These are phyloP conservation scores for Plectropomus leopardus DNA, from an alignment of 2,113 vertebrate genomes.

Conservation along the genomic window DNA sequence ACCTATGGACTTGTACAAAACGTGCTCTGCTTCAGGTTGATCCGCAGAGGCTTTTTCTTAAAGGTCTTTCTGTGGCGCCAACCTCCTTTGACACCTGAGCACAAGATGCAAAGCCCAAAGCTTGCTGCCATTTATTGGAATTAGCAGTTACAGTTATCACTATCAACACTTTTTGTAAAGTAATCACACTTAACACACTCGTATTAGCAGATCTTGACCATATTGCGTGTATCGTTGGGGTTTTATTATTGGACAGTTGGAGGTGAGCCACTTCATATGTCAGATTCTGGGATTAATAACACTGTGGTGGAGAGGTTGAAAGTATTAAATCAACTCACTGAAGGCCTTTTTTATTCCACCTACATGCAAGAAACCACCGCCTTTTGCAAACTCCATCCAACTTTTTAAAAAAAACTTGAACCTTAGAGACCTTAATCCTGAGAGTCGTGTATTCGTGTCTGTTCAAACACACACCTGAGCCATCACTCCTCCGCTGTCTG, in stretches of 20 bases:
- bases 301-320: slow-evolving; percentile 40
- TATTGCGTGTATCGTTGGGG: slow-evolving; percentile 35
- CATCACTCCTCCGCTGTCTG: slow-evolving; percentile 43
- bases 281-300: slow-evolving; percentile 14
- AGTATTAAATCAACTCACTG: slow-evolving; percentile 41
- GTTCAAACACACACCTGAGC: slow-evolving; percentile 66
- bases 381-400: slow-evolving; percentile 53
- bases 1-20: slow-evolving; percentile 53
- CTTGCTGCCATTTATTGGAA: slow-evolving; percentile 63
- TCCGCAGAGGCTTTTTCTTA: slow-evolving; percentile 22
- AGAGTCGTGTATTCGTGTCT: slow-evolving; percentile 12
- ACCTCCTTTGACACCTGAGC: slow-evolving; percentile 51
- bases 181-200: slow-evolving; percentile 30
- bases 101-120: slow-evolving; percentile 69
- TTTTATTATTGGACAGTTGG: slow-evolving; percentile 20
- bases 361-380: slow-evolving; percentile 8
- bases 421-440: slow-evolving; percentile 59
- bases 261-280: slow-evolving; percentile 24
- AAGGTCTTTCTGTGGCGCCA: slow-evolving; percentile 21
- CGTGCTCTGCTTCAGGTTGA: slow-evolving; percentile 52
- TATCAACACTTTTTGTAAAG: slow-evolving; percentile 32
- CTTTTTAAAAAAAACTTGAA: slow-evolving; percentile 63
- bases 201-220: slow-evolving; percentile 41
- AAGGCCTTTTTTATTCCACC: slow-evolving; percentile 54
- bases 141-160: slow-evolving; percentile 44